These are phyloP conservation scores for Kobus ellipsiprymnus DNA, from an alignment of 2,113 vertebrate species.

Conservation along the genomic window DNA sequence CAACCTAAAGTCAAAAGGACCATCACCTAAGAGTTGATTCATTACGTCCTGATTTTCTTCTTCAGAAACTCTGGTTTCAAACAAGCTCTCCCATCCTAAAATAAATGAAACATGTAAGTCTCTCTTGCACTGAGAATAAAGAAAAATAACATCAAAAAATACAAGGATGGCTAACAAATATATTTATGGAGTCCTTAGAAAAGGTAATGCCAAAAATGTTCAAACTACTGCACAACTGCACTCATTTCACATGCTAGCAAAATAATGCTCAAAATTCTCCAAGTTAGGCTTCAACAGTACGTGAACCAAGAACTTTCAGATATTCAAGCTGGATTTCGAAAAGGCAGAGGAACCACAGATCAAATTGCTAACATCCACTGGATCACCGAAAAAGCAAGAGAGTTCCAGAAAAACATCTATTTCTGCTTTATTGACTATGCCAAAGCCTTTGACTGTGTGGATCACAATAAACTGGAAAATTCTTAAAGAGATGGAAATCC, in stretches of 20 bases:
- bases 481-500: neutral
- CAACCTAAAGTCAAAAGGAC: conserved; percentile 25
- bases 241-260: neutral
- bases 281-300: neutral
- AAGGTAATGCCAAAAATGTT: neutral
- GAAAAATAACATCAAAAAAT: conserved; percentile 7
- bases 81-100: conserved; percentile 57
- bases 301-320: neutral
- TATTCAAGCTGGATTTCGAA: neutral
- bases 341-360: neutral
- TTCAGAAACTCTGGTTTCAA: conserved; percentile 50
- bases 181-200: neutral
- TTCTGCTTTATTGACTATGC: neutral
- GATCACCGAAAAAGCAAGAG: neutral
- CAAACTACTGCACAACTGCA: neutral
- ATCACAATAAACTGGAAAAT: neutral
- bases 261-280: neutral
- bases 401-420: neutral
- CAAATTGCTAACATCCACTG: neutral
- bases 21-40: conserved; percentile 28
- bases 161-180: neutral
- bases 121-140: neutral
- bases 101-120: conserved; percentile 39
- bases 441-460: neutral
- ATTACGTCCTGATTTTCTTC: conserved; percentile 41